These are phyloP conservation scores for Trichosurus vulpecula DNA, from an alignment of 2,797 vertebrate genomes.

Conservation along the genomic window DNA sequence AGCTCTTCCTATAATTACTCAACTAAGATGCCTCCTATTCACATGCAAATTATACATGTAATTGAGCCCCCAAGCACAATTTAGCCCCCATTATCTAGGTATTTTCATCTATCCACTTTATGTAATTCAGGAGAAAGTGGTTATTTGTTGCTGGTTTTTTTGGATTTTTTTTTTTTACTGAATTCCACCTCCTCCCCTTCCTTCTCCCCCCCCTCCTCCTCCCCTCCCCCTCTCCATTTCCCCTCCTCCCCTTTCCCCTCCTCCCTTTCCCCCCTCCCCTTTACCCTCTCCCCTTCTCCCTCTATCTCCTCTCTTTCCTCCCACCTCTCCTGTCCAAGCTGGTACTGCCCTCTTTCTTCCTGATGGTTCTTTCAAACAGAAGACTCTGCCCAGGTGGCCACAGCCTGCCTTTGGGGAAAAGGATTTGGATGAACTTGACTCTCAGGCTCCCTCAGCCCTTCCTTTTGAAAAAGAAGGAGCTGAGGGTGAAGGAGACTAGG, in stretches of 20 bases:
- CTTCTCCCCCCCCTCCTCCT: no score
- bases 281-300: no score
- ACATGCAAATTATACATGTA: slow-evolving; percentile 50
- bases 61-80: slow-evolving; percentile 44
- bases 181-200: background rate
- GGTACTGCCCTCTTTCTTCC: background rate
- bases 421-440: background rate
- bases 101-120: slow-evolving; percentile 7
- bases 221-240: no score
- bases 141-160: background rate
- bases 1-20: slow-evolving; percentile 2
- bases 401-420: background rate
- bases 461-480: background rate
- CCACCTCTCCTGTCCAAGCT: background rate
- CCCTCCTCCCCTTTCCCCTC: no score
- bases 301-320: accelerated
- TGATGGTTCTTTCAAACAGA: background rate
- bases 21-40: background rate
- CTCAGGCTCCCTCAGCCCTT: background rate
- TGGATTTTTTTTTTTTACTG: background rate
- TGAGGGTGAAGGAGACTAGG: background rate
- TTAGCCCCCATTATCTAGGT: slow-evolving; percentile 16
- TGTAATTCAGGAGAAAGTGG: background rate
- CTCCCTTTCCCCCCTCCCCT: no score
- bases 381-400: background rate